phyloP scores from a whole-genome alignment of 2,113 vertebrate species.

The Blennius ocellaris region DNA sequence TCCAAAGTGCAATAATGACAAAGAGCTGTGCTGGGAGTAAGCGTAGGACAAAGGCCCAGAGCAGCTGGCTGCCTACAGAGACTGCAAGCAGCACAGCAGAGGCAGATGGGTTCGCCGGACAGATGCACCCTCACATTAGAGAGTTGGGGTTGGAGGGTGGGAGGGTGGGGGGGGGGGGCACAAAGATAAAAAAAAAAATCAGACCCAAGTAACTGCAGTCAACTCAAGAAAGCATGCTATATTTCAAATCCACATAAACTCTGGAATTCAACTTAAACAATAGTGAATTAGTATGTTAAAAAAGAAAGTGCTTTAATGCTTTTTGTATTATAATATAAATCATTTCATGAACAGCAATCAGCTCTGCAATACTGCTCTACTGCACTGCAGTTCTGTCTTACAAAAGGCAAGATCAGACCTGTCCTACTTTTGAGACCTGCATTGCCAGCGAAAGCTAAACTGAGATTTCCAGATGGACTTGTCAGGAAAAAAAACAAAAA shows the following conservation, averaged over 20 bases:
- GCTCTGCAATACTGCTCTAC: slow-evolving; percentile 11
- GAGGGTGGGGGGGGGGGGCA: too few relatives aligned
- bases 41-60: slow-evolving; percentile 73
- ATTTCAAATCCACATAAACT: too few relatives aligned
- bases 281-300: too few relatives aligned
- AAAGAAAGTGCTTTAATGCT: too few relatives aligned
- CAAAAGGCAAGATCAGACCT: slow-evolving; percentile 35
- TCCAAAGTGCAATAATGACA: slow-evolving; percentile 64
- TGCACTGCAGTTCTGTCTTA: slow-evolving; percentile 26
- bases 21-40: slow-evolving; percentile 66
- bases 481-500: slow-evolving; percentile 10
- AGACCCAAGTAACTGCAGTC: not conserved
- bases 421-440: slow-evolving; percentile 53
- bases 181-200: slow-evolving; percentile 39
- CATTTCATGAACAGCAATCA: not conserved
- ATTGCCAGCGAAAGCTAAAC: slow-evolving; percentile 43
- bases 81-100: slow-evolving; percentile 54
- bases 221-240: too few relatives aligned
- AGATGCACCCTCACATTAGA: slow-evolving; percentile 60
- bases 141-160: slow-evolving; percentile 5
- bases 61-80: slow-evolving; percentile 74
- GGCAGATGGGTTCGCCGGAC: slow-evolving; percentile 68
- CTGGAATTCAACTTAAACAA: not conserved
- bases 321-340: not conserved
- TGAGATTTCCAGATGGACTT: slow-evolving; percentile 51